Percentiles rank a stretch among this genome's conserved stretches.
Conservation (phyloP, 2,888 invertebrate species). For the Cloeon dipterum region DNA sequence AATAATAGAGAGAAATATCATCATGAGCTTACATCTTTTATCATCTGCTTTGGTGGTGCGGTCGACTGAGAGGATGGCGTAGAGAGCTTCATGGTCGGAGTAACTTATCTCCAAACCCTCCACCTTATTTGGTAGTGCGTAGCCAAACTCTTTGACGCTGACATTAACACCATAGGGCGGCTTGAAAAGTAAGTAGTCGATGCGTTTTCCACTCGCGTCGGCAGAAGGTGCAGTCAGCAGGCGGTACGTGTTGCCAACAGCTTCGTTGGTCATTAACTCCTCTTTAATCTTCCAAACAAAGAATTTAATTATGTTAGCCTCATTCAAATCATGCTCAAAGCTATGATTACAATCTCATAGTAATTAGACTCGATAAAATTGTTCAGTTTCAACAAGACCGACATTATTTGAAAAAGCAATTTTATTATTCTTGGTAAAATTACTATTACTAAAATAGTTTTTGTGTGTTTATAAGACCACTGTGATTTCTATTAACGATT, state of each 20-base stretch:
- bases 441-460: no score
- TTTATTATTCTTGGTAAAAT: no score
- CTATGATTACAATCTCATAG: background rate
- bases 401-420: background rate
- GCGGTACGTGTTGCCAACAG: slow-evolving; percentile 64
- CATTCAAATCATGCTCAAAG: background rate
- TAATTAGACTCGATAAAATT: background rate
- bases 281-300: slow-evolving; percentile 3
- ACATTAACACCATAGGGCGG: slow-evolving; percentile 15
- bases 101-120: slow-evolving; percentile 50
- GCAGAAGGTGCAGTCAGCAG: slow-evolving; percentile 23
- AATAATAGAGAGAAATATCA: no score
- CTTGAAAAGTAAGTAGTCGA: slow-evolving; percentile 73
- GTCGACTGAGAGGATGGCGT: slow-evolving; percentile 23
- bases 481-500: no score
- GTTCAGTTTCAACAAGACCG: background rate
- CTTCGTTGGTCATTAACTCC: slow-evolving; percentile 67
- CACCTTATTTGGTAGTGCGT: slow-evolving; percentile 50
- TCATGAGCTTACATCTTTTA: no score
- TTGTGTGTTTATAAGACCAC: no score
- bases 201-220: slow-evolving; percentile 56
- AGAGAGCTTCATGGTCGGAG: slow-evolving; percentile 78
- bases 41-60: slow-evolving; percentile 7
- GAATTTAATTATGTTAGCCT: no score
- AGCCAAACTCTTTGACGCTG: slow-evolving; percentile 29